Evolutionary conservation across 2,113 vertebrate species (phyloP), one percentile per base, ranked within the genome.

Genomic region (Albula goreensis): DNA sequence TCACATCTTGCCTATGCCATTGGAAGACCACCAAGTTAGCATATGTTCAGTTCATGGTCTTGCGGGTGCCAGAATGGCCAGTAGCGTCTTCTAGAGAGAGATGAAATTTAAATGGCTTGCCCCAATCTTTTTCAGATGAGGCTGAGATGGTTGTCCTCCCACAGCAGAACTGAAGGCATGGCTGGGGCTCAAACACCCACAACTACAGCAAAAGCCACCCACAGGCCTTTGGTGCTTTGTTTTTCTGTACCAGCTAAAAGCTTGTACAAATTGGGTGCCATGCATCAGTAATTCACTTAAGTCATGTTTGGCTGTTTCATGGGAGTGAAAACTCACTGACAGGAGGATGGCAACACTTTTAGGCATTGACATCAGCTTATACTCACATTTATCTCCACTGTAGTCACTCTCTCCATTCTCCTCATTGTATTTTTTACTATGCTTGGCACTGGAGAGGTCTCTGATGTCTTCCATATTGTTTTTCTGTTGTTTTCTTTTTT

Each of bases 331-430:
- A 15, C 49, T n/a, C 25, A 51, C 5, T 79, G n/a, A 81, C 2
- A 19, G 17, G 63, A n/a, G 17, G 49, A 50, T 13, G 56, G 56
- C 56, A 15, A 3, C 3, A 15, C 22, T 66, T 66, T 22, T 66
- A 19, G 2, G 15, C 3, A 66, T 15, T 10, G 17, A 63, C 22
- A 22, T 22, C 19, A 19, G 50, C 51, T 41, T 41, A 60, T 31
- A 19, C 79, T 82, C 9, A 51, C 80, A 86, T 50, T 74, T 50
- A 63, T 86, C 80, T 70, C 74, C 41, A 63, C 25, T 63, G 50
- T 25, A 48, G n/a, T 41, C 5, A 48, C 51, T 81, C 22, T 85
- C 78, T 10, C 53, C 49, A 50, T 82, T 31, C 63, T 50, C 31
- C 48, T 56, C 60, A 31, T 56, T 9, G 12, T 25, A 19, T 77